These are phyloP conservation scores for Zaprionus ornatus DNA, from an alignment of 1,140 invertebrate genomes.

Conservation along the genomic window DNA sequence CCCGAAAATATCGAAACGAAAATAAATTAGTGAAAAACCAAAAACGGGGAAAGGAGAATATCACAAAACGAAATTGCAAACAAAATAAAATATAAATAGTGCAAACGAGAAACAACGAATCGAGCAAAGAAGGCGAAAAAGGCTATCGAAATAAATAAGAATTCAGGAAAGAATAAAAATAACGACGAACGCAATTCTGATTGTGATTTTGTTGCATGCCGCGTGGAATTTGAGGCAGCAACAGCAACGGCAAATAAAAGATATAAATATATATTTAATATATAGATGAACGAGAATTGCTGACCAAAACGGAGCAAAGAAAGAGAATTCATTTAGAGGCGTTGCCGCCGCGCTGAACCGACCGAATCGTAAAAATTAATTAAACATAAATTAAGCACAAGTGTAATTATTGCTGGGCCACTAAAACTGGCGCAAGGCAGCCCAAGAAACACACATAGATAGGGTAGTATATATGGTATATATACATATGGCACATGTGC, in stretches of 20 bases:
- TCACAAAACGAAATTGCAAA: constrained; percentile 53
- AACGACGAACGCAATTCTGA: constrained; percentile 60
- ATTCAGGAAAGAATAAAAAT: constrained; percentile 21
- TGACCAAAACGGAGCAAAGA: constrained; percentile 50
- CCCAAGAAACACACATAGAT: constrained; percentile 15
- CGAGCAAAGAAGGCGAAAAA: constrained; percentile 24
- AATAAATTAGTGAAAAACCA: constrained; percentile 51
- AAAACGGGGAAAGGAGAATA: constrained; percentile 15
- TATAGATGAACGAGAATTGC: constrained; percentile 54
- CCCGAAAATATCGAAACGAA: constrained; percentile 54
- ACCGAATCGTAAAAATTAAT: constrained; percentile 46
- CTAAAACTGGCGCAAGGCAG: constrained; percentile 66
- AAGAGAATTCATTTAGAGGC: constrained; percentile 55
- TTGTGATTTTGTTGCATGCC: constrained; percentile 60
- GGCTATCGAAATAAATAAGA: constrained; percentile 26
- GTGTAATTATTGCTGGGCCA: constrained; percentile 48
- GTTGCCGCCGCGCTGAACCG: constrained; percentile 43
- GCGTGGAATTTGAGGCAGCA: constrained; percentile 49
- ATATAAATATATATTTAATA: constrained; percentile 52
- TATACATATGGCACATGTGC: constrained; percentile 10
- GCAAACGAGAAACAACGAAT: constrained; percentile 63
- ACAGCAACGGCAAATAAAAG: constrained; percentile 21
- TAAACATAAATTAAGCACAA: constrained; percentile 49
- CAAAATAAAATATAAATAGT: constrained; percentile 15
- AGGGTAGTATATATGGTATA: constrained; percentile 18